These are phyloP conservation scores for Cherax destructor DNA, from an alignment of 1,140 invertebrate genomes.

Conservation along the genomic window DNA sequence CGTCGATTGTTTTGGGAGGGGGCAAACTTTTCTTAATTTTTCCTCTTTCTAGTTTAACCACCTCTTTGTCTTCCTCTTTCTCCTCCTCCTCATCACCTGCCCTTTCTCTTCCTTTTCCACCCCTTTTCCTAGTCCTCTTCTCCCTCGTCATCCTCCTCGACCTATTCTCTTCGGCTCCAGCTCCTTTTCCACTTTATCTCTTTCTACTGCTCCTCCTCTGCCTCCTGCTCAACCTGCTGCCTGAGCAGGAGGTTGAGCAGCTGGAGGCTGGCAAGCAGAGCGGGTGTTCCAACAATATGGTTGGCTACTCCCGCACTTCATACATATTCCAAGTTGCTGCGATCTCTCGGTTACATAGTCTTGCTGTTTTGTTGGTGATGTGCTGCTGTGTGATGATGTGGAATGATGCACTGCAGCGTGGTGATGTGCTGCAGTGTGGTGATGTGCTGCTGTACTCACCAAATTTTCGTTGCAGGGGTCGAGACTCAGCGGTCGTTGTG, in stretches of 20 bases:
- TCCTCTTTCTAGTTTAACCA: neutral
- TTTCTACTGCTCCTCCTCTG: neutral
- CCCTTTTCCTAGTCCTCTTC: neutral
- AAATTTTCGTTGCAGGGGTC: no score
- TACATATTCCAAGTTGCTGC: neutral
- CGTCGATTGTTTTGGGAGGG: no score
- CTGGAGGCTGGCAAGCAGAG: neutral
- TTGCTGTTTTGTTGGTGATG: neutral
- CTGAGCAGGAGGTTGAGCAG: neutral
- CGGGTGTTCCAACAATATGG: neutral
- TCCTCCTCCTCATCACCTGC: neutral
- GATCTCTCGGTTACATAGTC: neutral
- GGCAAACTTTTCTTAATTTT: no score
- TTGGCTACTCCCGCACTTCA: neutral
- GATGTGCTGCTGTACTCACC: neutral
- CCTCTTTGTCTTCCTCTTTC: neutral
- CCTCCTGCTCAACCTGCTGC: neutral
- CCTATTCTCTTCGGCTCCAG: neutral
- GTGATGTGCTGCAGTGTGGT: slow-evolving; percentile 12
- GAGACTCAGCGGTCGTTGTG: no score
- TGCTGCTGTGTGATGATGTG: neutral
- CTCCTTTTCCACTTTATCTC: neutral
- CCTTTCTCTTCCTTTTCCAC: neutral
- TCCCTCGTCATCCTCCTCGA: neutral
- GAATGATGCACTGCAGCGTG: neutral